Conservation (phyloP, 2,888 invertebrate genomes). For the Eristalinus aeneus region DNA sequence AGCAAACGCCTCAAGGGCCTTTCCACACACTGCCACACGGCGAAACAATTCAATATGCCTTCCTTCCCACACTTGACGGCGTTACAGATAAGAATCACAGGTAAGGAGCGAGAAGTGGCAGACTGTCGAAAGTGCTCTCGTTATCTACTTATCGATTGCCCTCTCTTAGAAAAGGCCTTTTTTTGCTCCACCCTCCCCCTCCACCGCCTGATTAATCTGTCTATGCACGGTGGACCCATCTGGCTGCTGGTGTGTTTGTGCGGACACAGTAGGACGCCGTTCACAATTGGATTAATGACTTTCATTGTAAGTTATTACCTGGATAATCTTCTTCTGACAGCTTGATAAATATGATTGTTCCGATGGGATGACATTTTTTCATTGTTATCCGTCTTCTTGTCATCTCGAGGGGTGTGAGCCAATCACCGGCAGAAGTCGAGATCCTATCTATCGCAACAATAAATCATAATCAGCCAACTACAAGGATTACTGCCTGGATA, state of each 20-base stretch:
- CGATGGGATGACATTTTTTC: constrained; percentile 63
- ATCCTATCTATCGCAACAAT: constrained; percentile 46
- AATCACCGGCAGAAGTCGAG: constrained; percentile 18
- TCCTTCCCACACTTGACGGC: constrained; percentile 25
- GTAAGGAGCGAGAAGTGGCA: background rate
- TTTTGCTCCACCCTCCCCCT: constrained; percentile 29
- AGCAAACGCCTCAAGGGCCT: constrained; percentile 7
- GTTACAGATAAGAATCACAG: constrained; percentile 52
- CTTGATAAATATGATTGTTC: constrained; percentile 68
- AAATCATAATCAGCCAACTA: constrained; percentile 67
- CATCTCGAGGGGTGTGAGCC: constrained; percentile 27
- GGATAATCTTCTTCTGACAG: constrained; percentile 69
- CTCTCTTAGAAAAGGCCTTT: constrained; percentile 23
- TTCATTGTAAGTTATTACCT: constrained; percentile 71
- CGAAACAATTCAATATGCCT: constrained; percentile 31
- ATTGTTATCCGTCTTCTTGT: constrained; percentile 61
- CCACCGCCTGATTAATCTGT: constrained; percentile 42
- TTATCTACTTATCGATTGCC: constrained; percentile 64
- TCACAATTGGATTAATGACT: constrained; percentile 71
- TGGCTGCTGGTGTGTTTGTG: constrained; percentile 7
- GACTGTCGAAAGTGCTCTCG: constrained; percentile 51
- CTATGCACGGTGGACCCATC: background rate
- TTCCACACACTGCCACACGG: background rate
- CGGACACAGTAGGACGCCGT: constrained; percentile 43
- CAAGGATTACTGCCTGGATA: constrained; percentile 50